Conservation (phyloP, 2,113 vertebrate genomes). For the Oreotragus oreotragus region DNA sequence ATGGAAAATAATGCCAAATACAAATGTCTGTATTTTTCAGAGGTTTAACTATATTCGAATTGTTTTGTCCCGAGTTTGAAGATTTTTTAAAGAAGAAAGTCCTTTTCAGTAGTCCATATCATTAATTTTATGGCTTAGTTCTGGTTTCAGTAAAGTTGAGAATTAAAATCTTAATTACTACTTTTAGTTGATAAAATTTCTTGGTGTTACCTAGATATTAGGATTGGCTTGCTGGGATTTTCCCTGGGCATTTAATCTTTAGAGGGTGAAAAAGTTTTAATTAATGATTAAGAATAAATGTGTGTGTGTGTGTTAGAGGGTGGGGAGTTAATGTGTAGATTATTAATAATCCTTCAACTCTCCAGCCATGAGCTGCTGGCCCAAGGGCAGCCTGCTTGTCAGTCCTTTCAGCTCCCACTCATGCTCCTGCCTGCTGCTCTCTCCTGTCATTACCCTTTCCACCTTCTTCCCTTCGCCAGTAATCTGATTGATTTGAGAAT, state of each 20-base stretch:
- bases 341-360: not conserved
- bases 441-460: not conserved
- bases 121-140: not conserved
- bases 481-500: not conserved
- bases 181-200: slow-evolving; percentile 32
- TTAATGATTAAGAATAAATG: not conserved
- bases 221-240: not conserved
- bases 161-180: slow-evolving; percentile 5
- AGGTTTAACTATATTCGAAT: not conserved
- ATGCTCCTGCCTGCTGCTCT: not conserved
- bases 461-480: not conserved
- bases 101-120: not conserved
- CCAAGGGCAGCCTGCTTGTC: not conserved
- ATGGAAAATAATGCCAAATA: not conserved
- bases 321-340: not conserved
- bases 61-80: not conserved
- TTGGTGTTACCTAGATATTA: slow-evolving; percentile 18
- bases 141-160: not conserved
- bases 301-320: not conserved
- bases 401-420: not conserved
- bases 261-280: not conserved
- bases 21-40: not conserved
- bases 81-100: not conserved
- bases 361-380: not conserved
- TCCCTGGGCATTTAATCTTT: not conserved